Evolutionary conservation across 2,888 invertebrate species (phyloP).

Genomic region (Aspidapion aeneum): DNA sequence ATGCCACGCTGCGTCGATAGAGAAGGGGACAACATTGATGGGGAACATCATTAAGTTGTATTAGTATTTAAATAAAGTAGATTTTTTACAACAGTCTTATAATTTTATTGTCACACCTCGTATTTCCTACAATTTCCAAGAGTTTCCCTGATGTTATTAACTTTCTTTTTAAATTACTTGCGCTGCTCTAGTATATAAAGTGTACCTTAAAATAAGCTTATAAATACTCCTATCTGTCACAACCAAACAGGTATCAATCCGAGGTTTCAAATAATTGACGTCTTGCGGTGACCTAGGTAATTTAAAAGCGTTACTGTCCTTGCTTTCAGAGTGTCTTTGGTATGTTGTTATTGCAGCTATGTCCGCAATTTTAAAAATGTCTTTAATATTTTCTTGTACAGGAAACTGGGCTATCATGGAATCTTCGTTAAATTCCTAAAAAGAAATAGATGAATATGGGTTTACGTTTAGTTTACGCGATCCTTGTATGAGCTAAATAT

Average conservation of each 20-base stretch:
- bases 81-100: no score
- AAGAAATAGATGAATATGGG: no score
- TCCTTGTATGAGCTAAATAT: background rate
- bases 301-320: slow-evolving; percentile 41
- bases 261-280: slow-evolving; percentile 48
- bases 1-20: no score
- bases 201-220: slow-evolving; percentile 56
- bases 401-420: slow-evolving; percentile 56
- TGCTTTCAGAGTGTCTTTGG: slow-evolving; percentile 38
- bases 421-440: slow-evolving; percentile 56
- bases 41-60: no score
- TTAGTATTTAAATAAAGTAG: no score
- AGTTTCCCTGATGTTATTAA: no score
- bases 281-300: slow-evolving; percentile 50
- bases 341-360: slow-evolving; percentile 39
- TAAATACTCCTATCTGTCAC: slow-evolving; percentile 59
- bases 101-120: no score
- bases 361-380: slow-evolving; percentile 51
- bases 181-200: no score
- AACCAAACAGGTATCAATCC: slow-evolving; percentile 56
- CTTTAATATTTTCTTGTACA: slow-evolving; percentile 50
- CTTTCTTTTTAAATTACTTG: no score
- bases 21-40: no score
- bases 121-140: no score
- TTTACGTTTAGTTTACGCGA: slow-evolving; percentile 1